Conservation (phyloP, 1,140 invertebrate species). For the Pseudomyrmex sp. region DNA sequence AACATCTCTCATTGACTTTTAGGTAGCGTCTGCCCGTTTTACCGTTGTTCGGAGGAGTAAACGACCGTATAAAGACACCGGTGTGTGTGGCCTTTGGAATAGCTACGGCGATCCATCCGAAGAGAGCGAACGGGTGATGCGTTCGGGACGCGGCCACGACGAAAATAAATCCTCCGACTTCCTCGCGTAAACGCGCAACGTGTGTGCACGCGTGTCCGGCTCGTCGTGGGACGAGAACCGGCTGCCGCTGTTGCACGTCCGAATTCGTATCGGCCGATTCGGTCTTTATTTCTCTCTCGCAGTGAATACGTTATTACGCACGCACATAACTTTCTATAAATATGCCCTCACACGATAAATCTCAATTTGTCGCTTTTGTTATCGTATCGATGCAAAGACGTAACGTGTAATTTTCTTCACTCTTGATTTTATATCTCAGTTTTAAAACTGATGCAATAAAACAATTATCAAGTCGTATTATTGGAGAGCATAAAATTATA, state of each 20-base stretch:
- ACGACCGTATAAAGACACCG: constrained; percentile 53
- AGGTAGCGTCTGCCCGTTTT: constrained; percentile 16
- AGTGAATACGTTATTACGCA: constrained; percentile 9
- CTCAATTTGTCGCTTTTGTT: not conserved
- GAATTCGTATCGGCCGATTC: constrained; percentile 33
- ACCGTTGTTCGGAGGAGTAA: constrained; percentile 41
- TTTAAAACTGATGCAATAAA: not conserved
- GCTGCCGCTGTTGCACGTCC: constrained; percentile 10
- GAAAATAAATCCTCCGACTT: constrained; percentile 74
- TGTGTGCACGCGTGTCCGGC: constrained; percentile 26
- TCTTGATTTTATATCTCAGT: not conserved
- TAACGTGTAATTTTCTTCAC: not conserved
- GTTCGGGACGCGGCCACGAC: constrained; percentile 57
- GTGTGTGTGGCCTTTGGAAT: constrained; percentile 45
- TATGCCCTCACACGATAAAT: not conserved
- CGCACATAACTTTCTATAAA: constrained; percentile 26
- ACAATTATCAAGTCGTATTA: not conserved
- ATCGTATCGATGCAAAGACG: not conserved
- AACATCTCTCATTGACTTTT: constrained; percentile 50
- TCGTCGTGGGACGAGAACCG: constrained; percentile 33
- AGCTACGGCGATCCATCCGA: constrained; percentile 35
- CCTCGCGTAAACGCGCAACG: constrained; percentile 65
- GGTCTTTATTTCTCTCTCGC: constrained; percentile 8
- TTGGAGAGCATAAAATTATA: not conserved
- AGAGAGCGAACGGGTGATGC: constrained; percentile 53